A percentile compares a stretch with the other conserved stretches of the same genome.
Conservation (phyloP, 2,888 invertebrate genomes). For the Aporophyla lueneburgensis region DNA sequence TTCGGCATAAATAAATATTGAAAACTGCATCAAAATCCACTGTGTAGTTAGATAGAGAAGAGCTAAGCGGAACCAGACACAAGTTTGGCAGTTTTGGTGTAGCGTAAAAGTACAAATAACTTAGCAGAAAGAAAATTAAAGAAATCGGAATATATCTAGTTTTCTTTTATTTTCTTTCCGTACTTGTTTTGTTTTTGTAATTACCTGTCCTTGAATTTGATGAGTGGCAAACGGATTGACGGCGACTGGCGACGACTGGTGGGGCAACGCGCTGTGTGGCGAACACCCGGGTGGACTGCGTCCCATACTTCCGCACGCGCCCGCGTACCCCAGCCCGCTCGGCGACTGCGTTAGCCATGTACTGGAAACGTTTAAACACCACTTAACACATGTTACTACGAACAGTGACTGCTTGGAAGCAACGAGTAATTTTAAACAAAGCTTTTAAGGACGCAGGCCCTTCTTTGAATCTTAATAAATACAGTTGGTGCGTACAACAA, state of each 20-base stretch:
- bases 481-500: neutral
- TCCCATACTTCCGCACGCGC: slow-evolving; percentile 81
- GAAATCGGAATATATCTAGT: neutral
- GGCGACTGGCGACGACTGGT: slow-evolving; percentile 84
- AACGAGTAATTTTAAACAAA: slow-evolving; percentile 53
- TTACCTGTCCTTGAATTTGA: slow-evolving; percentile 87
- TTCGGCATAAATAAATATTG: neutral
- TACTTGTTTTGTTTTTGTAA: slow-evolving; percentile 4
- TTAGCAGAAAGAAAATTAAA: neutral
- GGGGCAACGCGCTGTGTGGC: slow-evolving; percentile 82
- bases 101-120: neutral
- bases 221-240: slow-evolving; percentile 85
- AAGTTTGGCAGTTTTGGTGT: too few relatives aligned
- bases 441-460: slow-evolving; percentile 9
- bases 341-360: slow-evolving; percentile 84
- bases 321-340: slow-evolving; percentile 79
- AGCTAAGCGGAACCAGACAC: neutral
- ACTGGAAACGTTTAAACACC: slow-evolving; percentile 73
- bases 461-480: slow-evolving; percentile 19
- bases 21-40: neutral
- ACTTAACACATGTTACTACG: slow-evolving; percentile 40
- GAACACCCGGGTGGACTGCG: slow-evolving; percentile 85
- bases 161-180: too few relatives aligned
- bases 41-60: neutral
- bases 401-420: slow-evolving; percentile 31